A percentile compares a stretch with the other conserved stretches of the same genome.
phyloP scores from a whole-genome alignment of 1,140 invertebrate genomes.

The Idris sp. region DNA sequence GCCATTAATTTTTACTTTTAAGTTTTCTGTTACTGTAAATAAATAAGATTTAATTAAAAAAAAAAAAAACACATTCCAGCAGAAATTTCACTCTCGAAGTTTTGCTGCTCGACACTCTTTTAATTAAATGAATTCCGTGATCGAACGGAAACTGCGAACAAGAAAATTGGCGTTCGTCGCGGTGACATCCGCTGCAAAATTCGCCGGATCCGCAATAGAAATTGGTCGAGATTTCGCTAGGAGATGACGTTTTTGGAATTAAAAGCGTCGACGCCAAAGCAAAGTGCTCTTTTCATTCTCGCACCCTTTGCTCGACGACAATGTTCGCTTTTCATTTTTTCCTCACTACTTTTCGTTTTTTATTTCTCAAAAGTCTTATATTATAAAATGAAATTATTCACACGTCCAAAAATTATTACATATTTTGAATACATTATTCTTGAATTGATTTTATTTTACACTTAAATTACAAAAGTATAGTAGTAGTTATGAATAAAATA shows the following conservation, averaged over 20 bases:
- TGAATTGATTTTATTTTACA: too few relatives aligned
- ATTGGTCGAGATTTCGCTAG: constrained; percentile 61
- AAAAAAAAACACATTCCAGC: too few relatives aligned
- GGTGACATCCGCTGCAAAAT: constrained; percentile 30
- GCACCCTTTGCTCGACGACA: constrained; percentile 47
- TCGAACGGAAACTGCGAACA: constrained; percentile 38
- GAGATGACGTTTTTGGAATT: constrained; percentile 57
- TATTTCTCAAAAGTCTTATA: constrained; percentile 68
- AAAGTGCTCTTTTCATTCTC: constrained; percentile 63
- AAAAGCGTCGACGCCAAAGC: constrained; percentile 52
- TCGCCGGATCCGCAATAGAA: constrained; percentile 42
- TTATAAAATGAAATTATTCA: constrained; percentile 47
- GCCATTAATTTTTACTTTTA: too few relatives aligned
- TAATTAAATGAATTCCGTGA: constrained; percentile 58
- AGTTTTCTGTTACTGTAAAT: too few relatives aligned
- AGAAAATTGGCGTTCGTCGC: constrained; percentile 45
- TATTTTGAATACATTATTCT: too few relatives aligned
- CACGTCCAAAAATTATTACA: too few relatives aligned
- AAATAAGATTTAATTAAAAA: too few relatives aligned
- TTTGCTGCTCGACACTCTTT: constrained; percentile 48
- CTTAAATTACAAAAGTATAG: too few relatives aligned
- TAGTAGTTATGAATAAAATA: too few relatives aligned
- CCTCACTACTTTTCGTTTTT: constrained; percentile 34
- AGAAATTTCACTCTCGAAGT: neutral
- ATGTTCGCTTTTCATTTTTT: constrained; percentile 60